Conservation (phyloP, 2,113 vertebrate species). For the Erinaceus europaeus region DNA sequence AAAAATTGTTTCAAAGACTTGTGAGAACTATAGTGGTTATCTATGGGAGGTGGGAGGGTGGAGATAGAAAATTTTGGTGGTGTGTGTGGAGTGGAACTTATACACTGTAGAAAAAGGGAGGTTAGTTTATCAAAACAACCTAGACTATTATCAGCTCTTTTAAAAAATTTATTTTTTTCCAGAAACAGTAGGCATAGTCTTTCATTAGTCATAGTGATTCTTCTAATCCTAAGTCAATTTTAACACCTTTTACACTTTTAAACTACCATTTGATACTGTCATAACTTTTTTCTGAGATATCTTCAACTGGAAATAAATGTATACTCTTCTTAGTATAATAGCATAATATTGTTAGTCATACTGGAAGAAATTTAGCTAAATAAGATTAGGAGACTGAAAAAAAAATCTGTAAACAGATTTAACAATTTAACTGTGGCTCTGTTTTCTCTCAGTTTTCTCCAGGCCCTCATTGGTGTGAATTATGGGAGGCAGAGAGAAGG, state of each 20-base stretch:
- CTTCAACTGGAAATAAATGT: not conserved
- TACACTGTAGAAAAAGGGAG: too few relatives aligned
- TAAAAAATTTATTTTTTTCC: not conserved
- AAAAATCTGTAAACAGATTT: too few relatives aligned
- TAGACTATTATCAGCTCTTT: too few relatives aligned
- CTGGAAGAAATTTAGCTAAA: not conserved
- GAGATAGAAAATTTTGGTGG: too few relatives aligned
- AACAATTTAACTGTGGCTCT: not conserved
- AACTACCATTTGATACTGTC: not conserved
- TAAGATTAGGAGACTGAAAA: not conserved
- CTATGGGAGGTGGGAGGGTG: too few relatives aligned
- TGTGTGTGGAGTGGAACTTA: too few relatives aligned
- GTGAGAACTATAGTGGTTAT: too few relatives aligned
- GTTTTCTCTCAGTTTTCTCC: not conserved
- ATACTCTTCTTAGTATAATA: not conserved
- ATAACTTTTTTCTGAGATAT: not conserved
- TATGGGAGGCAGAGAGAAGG: not conserved
- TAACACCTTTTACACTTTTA: not conserved
- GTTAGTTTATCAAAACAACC: too few relatives aligned
- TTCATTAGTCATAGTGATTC: not conserved
- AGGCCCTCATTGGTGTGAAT: not conserved
- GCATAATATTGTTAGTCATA: not conserved
- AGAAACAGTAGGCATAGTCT: not conserved
- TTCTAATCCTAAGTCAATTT: fast-evolving
- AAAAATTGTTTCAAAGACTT: too few relatives aligned